phyloP scores from a whole-genome alignment of 2,888 invertebrate species.

The Cheilosia vulpina region DNA sequence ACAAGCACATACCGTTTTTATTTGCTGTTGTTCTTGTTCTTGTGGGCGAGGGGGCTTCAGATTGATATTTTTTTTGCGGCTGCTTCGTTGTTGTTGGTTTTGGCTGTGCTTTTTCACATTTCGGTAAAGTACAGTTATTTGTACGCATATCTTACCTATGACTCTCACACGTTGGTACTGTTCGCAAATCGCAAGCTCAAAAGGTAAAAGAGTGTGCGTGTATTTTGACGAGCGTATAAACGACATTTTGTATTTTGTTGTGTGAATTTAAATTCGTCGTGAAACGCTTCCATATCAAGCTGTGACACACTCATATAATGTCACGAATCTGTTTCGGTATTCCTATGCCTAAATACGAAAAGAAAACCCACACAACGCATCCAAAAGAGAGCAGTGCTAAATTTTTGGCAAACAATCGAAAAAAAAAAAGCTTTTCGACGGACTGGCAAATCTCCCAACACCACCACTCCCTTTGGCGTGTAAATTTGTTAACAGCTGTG shows the following conservation, averaged over 20 bases:
- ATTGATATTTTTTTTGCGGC: slow-evolving; percentile 18
- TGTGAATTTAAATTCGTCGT: background rate
- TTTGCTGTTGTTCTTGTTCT: slow-evolving; percentile 46
- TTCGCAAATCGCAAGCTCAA: background rate
- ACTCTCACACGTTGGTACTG: slow-evolving; percentile 2
- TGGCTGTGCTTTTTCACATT: slow-evolving; percentile 46
- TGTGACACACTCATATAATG: background rate
- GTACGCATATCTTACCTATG: slow-evolving; percentile 44
- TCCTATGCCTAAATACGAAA: background rate
- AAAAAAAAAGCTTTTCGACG: slow-evolving; percentile 7
- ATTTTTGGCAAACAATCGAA: slow-evolving; percentile 10
- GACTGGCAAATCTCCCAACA: background rate
- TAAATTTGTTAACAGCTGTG: slow-evolving; percentile 4
- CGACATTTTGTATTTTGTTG: slow-evolving; percentile 4
- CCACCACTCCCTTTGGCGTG: background rate
- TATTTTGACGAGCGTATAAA: background rate
- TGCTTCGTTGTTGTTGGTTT: slow-evolving; percentile 10
- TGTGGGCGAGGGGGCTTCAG: background rate
- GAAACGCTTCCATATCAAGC: background rate
- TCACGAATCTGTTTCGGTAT: background rate
- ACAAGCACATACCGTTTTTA: slow-evolving; percentile 63
- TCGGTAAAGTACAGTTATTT: slow-evolving; percentile 52
- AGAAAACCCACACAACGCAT: slow-evolving; percentile 14
- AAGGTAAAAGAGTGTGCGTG: background rate
- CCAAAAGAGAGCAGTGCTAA: slow-evolving; percentile 5